Conservation (phyloP, 2,888 invertebrate species). For the Cremastobaeus sp. region DNA sequence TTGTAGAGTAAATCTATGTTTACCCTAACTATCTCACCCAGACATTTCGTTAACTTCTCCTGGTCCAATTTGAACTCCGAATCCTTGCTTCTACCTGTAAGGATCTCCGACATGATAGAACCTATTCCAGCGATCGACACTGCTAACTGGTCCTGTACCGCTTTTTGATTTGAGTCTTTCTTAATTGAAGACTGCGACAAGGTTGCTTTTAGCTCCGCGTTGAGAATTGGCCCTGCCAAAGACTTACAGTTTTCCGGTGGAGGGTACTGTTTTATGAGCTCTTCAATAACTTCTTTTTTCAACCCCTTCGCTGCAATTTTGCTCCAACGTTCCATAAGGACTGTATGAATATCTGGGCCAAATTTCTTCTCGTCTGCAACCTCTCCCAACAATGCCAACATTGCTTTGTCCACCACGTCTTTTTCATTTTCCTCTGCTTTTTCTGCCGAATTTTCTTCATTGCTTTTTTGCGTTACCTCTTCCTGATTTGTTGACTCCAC, state of each 20-base stretch:
- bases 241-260: slow-evolving; percentile 16
- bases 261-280: slow-evolving; percentile 1
- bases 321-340: not conserved
- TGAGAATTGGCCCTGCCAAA: slow-evolving; percentile 10
- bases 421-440: not conserved
- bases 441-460: not conserved
- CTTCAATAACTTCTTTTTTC: slow-evolving; percentile 3
- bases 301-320: slow-evolving; percentile 1
- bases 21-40: not conserved
- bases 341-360: slow-evolving; percentile 1
- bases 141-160: slow-evolving; percentile 11
- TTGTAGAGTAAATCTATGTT: not conserved
- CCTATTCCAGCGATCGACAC: not conserved
- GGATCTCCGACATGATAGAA: not conserved
- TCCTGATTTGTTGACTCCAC: not conserved
- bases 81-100: not conserved
- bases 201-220: slow-evolving; percentile 6
- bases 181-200: not conserved
- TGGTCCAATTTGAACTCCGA: not conserved
- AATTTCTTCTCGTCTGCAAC: not conserved
- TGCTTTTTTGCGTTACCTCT: not conserved
- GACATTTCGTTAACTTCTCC: not conserved
- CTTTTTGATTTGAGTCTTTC: slow-evolving; percentile 8
- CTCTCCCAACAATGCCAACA: not conserved
- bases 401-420: not conserved